Evolutionary conservation across 2,888 invertebrate genomes (phyloP).

Genomic region (Oxycera nigricornis): DNA sequence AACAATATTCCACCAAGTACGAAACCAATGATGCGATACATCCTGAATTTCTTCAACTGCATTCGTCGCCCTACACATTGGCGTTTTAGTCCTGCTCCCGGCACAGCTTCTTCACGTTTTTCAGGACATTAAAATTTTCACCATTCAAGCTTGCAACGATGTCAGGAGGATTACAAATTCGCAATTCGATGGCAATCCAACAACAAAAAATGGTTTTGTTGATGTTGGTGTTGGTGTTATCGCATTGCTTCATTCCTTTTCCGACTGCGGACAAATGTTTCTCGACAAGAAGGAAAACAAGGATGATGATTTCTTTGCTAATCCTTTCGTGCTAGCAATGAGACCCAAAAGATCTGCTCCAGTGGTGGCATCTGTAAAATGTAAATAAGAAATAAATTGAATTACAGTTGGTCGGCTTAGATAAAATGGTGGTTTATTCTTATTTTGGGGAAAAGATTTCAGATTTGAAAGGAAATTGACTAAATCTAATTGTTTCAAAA

Average conservation of each 20-base stretch:
- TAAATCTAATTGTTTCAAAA: too few relatives aligned
- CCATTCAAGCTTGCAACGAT: not conserved
- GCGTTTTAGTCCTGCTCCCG: not conserved
- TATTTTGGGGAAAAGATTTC: too few relatives aligned
- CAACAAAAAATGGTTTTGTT: not conserved
- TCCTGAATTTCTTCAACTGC: conserved; percentile 32
- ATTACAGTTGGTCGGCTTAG: not conserved
- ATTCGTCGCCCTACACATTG: conserved; percentile 21
- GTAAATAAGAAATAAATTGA: conserved; percentile 7
- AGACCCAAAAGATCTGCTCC: not conserved
- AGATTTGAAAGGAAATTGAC: too few relatives aligned
- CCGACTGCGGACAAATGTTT: not conserved
- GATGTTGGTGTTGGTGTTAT: conserved; percentile 8
- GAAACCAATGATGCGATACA: conserved; percentile 42
- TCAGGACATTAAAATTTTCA: conserved; percentile 17
- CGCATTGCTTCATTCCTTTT: conserved; percentile 31
- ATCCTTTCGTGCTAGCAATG: not conserved
- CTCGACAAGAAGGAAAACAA: not conserved
- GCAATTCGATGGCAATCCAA: conserved; percentile 31
- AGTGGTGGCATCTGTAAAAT: not conserved
- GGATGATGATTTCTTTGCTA: conserved; percentile 10
- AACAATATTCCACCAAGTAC: conserved; percentile 36
- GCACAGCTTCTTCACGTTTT: not conserved
- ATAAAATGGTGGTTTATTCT: not conserved
- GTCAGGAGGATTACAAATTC: not conserved